Base-by-base conservation (phyloP, 1,140 invertebrate species). In the Sarcophaga peregrina region DNA sequence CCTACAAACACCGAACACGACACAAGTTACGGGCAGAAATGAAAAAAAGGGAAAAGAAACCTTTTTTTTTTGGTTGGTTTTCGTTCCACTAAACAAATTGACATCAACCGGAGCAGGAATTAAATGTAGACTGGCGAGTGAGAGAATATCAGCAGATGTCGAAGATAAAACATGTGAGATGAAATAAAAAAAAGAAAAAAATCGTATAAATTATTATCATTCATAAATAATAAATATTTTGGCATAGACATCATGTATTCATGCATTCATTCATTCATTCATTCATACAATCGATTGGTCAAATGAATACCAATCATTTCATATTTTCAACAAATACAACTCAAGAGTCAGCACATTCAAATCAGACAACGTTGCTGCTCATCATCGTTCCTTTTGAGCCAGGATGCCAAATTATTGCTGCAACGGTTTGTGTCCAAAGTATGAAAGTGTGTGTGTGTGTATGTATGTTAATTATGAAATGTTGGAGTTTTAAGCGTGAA, bases 71-170 rank as follows among this genome's bases (percentile, higher is more conserved):
- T 37, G 1, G 1, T 37, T 37, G 25, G 1, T 37, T 37, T 62
- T n/a, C 5, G n/a, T 15, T 62, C 4, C 6, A n/a, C 15, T 37
- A 37, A 68, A 68, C 62, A 68, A 68, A 68, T 68, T 68, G 62
- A 68, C 62, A 68, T 68, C 62, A 68, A 68, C 15, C 4, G 25
- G 4, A 5, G 20, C 50, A 68, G 9, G 20, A 87, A 87, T 87
- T 88, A 87, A 89, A 86, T 87, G 89, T 87, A 88, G 88, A 88
- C 88, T 89, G 88, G 87, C 89, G 89, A 89, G 86, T 83, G 54
- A 46, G 46, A 15, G 17, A 9, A 10, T 11, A 84, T 52, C 54
- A 84, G 58, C 72, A 48, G 48, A 58, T 58, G 47, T 62, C 10
- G 20, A 20, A 68, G 25, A 82, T 62, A 72, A 50, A 80, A 72